Conservation (phyloP, 2,888 invertebrate genomes). For the Apotomis turbidana region DNA sequence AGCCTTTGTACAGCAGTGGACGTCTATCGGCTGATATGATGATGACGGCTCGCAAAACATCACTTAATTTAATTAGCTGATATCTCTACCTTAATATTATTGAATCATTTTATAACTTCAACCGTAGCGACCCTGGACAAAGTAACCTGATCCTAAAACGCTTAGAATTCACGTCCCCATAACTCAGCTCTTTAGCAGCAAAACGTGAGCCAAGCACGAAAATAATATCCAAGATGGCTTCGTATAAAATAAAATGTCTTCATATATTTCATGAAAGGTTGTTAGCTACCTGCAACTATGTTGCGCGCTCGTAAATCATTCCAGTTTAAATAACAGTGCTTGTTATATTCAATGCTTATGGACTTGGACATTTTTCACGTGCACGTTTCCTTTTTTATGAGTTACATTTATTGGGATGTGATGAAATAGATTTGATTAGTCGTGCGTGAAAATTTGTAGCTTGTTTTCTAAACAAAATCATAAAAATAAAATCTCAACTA, state of each 20-base stretch:
- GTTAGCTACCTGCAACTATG: slow-evolving; percentile 26
- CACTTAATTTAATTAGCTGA: too few relatives aligned
- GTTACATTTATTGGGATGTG: neutral
- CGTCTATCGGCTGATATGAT: too few relatives aligned
- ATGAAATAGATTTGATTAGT: too few relatives aligned
- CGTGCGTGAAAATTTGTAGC: too few relatives aligned
- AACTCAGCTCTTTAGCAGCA: slow-evolving; percentile 2
- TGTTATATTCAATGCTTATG: slow-evolving; percentile 8
- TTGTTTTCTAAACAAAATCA: too few relatives aligned
- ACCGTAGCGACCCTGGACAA: neutral
- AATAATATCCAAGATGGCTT: slow-evolving; percentile 19
- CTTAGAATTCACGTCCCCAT: neutral
- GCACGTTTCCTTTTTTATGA: neutral
- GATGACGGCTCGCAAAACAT: too few relatives aligned
- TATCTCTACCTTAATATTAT: too few relatives aligned
- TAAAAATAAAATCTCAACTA: too few relatives aligned
- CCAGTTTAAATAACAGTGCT: slow-evolving; percentile 4
- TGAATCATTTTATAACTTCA: neutral
- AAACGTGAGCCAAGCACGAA: slow-evolving; percentile 19
- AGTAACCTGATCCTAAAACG: neutral
- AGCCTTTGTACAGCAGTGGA: too few relatives aligned
- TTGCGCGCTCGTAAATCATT: slow-evolving; percentile 15
- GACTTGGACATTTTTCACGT: neutral
- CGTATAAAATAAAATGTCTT: slow-evolving; percentile 31
- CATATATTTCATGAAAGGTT: slow-evolving; percentile 28